Conservation (phyloP, 2,797 vertebrate genomes). For the Clarias fuscus region DNA sequence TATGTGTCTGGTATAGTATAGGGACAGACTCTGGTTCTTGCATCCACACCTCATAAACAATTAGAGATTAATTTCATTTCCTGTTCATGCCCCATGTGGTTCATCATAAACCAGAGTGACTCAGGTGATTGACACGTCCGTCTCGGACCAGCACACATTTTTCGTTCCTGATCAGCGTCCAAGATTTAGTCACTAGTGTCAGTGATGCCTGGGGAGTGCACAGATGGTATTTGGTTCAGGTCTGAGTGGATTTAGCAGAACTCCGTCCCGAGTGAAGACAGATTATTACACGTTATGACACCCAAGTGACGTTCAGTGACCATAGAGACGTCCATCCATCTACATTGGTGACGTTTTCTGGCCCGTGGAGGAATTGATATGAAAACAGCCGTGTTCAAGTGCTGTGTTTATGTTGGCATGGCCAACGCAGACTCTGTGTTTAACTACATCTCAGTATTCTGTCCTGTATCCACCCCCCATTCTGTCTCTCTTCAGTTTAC, state of each 20-base stretch:
- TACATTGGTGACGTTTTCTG: constrained; percentile 44
- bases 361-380: constrained; percentile 20
- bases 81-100: constrained; percentile 18
- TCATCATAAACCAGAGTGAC: constrained; percentile 12
- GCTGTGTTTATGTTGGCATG: constrained; percentile 17
- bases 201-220: constrained; percentile 13
- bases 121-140: constrained; percentile 11
- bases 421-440: constrained; percentile 3
- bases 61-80: constrained; percentile 25
- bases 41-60: constrained; percentile 18
- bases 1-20: not conserved
- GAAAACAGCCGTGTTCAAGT: constrained; percentile 40
- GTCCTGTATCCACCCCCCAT: not conserved
- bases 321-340: constrained; percentile 40
- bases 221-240: constrained; percentile 41
- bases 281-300: constrained; percentile 46
- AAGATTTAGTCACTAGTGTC: constrained; percentile 41
- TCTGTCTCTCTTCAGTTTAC: constrained; percentile 22
- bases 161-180: constrained; percentile 54
- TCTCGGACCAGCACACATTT: not conserved
- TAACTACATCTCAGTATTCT: constrained; percentile 20
- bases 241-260: constrained; percentile 23
- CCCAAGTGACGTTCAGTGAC: constrained; percentile 36
- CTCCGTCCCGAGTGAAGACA: constrained; percentile 35
- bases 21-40: not conserved